Base-by-base conservation (phyloP, 2,888 invertebrate species). In the Argyra leucocephala region DNA sequence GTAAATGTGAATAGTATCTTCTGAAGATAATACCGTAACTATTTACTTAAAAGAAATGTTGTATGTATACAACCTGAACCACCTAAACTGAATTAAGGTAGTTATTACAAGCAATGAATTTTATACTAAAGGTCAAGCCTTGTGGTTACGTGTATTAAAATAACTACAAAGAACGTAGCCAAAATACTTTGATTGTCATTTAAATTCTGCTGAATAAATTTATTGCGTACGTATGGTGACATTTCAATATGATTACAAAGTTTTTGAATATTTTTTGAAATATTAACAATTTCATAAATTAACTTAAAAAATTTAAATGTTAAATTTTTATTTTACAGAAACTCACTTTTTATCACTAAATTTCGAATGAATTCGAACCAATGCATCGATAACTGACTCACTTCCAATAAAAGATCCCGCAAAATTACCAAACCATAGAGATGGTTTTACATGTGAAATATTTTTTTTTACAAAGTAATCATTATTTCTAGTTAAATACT, bases 371-470 rank as follows among this genome's bases (percentile, higher is more conserved):
- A 22, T 22, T 22, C 22, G 6, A 10, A 5, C 5, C 24, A 60
- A 60, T n/a, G 5, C 18, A 18, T 61, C 61, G 31, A 61, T 31
- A 3, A 61, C 21, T 12, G 71, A 64, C 23, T 36, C 18, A 15
- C 22, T 37, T 26, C 26, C 24, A 22, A 64, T 12, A 12, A 60
- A 12, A 9, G 60, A 22, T 67, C 57, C 48, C 63, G 61, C 58
- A 61, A 66, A 67, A 36, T 72, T 73, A 1, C 75, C 75, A 0
- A 76, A 18, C 3, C 74, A 67, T 23, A 77, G 74, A 69, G 72
- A 76, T 0, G 72, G 70, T 66, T 71, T 70, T 3, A 71, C 71
- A 60, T 69, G 69, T 0, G 71, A 70, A n/a, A 76, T 67, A 12
- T 73, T 73, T 1, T 69, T 71, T 2, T 75, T 70, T 64, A 72